Evolutionary conservation across 2,888 invertebrate species (phyloP), one percentile per base, ranked within the genome.

Genomic region (Aradus depressus): DNA sequence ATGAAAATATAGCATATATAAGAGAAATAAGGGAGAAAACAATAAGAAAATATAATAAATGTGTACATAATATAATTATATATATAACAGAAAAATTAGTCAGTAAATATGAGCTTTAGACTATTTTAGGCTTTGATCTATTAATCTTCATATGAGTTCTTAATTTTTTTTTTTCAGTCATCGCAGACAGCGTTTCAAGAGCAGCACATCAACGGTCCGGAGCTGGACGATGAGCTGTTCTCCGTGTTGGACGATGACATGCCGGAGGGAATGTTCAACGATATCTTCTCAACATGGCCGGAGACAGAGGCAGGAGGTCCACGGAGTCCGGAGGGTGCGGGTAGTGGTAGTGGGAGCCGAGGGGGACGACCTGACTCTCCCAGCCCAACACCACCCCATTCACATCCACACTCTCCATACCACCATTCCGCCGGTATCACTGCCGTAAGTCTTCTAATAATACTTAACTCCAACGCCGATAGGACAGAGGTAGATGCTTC

Each of bases 221-320:
- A 81, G 61, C 67, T 78, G 34, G 83, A 83, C 59, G 75, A 75
- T 60, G 80, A 80, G 61, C 70, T 84, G 42, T 76, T 81, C 59
- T 74, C 73, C 37, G 79, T 75, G 38, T 69, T 78, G 59, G 71
- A 75, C 52, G 73, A 75, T 54, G 75, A 74, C 56, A 73, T 75
- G 69, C 70, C 74, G 55, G 83, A 82, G 61, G 80, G 79, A 14
- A 77, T 78, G 77, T 76, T 81, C 62, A 80, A 78, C 55, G 89
- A 87, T 67, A 80, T 89, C 66, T 85, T 90, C 69, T 78, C 76
- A 62, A 70, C 71, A 38, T 81, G 81, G 81, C 74, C 74, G 3
- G 78, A 77, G 50, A 66, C 72, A 12, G 74, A 72, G 4, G 68
- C 70, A 8, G 72, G 73, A 72, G 66, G 66, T 23, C 63, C 64